Conservation (phyloP, 2,113 vertebrate species). For the Thamnaconus septentrionalis region DNA sequence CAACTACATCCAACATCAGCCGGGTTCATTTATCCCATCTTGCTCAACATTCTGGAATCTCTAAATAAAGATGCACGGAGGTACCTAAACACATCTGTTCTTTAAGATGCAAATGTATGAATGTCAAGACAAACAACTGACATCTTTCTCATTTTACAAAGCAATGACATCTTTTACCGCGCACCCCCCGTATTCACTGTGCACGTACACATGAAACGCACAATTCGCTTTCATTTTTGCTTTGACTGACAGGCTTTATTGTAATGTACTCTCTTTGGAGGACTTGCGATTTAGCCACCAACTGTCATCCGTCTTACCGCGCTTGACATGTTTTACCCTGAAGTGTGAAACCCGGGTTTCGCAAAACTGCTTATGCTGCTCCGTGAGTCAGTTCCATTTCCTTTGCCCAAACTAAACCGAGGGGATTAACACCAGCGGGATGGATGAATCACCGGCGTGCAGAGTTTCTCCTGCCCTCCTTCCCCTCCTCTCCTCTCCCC, state of each 20-base stretch:
- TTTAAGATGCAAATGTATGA: too few species aligned
- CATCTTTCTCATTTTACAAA: too few species aligned
- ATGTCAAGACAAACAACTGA: too few species aligned
- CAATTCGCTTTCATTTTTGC: too few species aligned
- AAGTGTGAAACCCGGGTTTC: slow-evolving; percentile 7
- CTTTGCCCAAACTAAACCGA: slow-evolving; percentile 22
- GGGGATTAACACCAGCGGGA: slow-evolving; percentile 35
- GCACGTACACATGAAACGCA: too few species aligned
- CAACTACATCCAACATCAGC: slow-evolving; percentile 10
- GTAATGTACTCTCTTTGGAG: background rate
- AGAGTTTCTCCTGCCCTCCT: too few species aligned
- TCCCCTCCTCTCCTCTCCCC: slow-evolving; percentile 21
- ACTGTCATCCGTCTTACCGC: slow-evolving; percentile 2
- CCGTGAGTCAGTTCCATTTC: slow-evolving; percentile 14
- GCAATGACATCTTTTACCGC: too few species aligned
- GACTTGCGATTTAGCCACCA: slow-evolving; percentile 6
- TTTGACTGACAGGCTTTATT: too few species aligned
- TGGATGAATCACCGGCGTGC: background rate
- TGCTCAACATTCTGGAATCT: slow-evolving; percentile 9
- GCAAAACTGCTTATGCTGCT: slow-evolving; percentile 16
- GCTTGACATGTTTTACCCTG: slow-evolving; percentile 20
- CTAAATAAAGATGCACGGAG: slow-evolving; percentile 15
- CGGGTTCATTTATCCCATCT: slow-evolving; percentile 28
- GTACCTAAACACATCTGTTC: too few species aligned
- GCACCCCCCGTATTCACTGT: too few species aligned